phyloP scores from a whole-genome alignment of 2,797 vertebrate genomes.

The Silurus aristotelis region DNA sequence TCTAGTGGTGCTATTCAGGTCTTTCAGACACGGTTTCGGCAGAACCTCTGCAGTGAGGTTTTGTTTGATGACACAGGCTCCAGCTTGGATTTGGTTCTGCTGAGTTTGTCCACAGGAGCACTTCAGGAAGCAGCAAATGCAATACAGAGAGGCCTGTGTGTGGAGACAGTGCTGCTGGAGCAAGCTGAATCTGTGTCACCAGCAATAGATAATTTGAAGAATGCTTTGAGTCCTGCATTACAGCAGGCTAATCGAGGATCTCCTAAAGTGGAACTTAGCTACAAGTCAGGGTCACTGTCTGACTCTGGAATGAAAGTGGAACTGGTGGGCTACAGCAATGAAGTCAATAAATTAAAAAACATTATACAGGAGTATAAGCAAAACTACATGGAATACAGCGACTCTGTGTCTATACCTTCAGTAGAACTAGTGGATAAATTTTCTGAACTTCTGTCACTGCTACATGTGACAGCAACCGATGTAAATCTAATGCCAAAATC shows the following conservation, averaged over 20 bases:
- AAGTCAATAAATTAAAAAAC: constrained; percentile 58
- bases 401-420: constrained; percentile 45
- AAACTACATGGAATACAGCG: constrained; percentile 49
- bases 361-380: constrained; percentile 56
- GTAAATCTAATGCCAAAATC: constrained; percentile 48
- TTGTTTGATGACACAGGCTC: constrained; percentile 41
- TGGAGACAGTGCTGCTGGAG: constrained; percentile 48
- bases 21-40: constrained; percentile 58
- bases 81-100: constrained; percentile 57
- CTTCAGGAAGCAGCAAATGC: constrained; percentile 60
- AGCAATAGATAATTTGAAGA: constrained; percentile 53
- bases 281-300: constrained; percentile 23
- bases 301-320: constrained; percentile 30
- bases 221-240: constrained; percentile 49
- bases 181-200: constrained; percentile 39
- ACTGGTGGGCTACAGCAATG: constrained; percentile 62
- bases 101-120: constrained; percentile 61
- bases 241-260: constrained; percentile 45
- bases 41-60: constrained; percentile 61
- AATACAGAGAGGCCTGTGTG: constrained; percentile 56
- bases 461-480: constrained; percentile 36
- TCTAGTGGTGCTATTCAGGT: constrained; percentile 48
- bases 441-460: constrained; percentile 48
- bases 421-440: constrained; percentile 62
- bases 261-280: constrained; percentile 55